Conservation (phyloP, 2,888 invertebrate species). For the Epinotia nisella region DNA sequence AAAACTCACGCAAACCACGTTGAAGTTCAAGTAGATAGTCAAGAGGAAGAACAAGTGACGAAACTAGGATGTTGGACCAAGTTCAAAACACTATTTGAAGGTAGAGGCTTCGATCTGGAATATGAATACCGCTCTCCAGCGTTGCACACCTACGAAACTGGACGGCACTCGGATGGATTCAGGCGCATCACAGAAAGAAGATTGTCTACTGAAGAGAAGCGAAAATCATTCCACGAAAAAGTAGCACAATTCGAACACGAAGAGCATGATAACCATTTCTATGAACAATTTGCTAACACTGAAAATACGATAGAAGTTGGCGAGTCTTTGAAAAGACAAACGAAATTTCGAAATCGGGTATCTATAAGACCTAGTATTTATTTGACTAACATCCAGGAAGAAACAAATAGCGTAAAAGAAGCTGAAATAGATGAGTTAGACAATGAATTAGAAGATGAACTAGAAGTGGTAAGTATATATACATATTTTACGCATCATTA, state of each 20-base stretch:
- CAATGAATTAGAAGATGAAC: conserved; percentile 55
- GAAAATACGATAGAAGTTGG: conserved; percentile 65
- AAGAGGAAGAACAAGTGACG: conserved; percentile 47
- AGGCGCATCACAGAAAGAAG: conserved; percentile 52
- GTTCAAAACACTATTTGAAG: conserved; percentile 75
- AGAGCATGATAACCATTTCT: conserved; percentile 69
- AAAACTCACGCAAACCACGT: not conserved
- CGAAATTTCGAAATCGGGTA: conserved; percentile 65
- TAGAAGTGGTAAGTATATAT: conserved; percentile 72
- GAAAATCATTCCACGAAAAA: conserved; percentile 51
- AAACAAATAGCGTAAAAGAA: conserved; percentile 62
- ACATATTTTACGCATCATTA: not conserved
- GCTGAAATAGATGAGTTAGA: conserved; percentile 56
- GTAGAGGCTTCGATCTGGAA: conserved; percentile 77
- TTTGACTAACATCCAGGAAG: conserved; percentile 76
- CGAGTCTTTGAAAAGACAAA: conserved; percentile 60
- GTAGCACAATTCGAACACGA: conserved; percentile 61
- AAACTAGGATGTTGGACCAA: conserved; percentile 72
- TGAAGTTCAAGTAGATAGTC: conserved; percentile 30
- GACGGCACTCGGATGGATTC: conserved; percentile 60
- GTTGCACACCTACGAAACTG: conserved; percentile 56
- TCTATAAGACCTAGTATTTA: conserved; percentile 76
- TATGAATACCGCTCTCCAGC: conserved; percentile 66
- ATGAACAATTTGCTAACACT: conserved; percentile 75
- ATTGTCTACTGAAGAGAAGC: conserved; percentile 54